A percentile compares a stretch with the other conserved stretches of the same genome.
These are phyloP conservation scores for Subacronicta megacephala DNA, from an alignment of 2,888 invertebrate species.

Conservation along the genomic window DNA sequence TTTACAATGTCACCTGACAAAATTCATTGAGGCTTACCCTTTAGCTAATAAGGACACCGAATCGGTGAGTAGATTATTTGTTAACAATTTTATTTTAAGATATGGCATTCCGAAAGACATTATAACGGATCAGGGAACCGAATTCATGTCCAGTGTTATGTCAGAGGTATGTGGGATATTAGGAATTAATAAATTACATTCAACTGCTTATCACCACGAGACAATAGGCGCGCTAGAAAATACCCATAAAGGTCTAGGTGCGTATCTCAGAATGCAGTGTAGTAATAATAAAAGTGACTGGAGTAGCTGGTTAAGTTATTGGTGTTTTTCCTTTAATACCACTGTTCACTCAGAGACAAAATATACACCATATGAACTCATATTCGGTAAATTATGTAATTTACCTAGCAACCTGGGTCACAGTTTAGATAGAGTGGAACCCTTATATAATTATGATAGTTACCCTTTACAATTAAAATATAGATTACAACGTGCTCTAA, in stretches of 20 bases:
- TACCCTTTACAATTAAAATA: constrained; percentile 24
- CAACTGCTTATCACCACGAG: too few species aligned
- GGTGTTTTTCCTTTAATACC: neutral
- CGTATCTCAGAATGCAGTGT: too few species aligned
- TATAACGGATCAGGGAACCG: constrained; percentile 19
- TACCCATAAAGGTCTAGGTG: too few species aligned
- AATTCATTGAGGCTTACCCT: constrained; percentile 10
- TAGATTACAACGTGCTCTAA: constrained; percentile 16
- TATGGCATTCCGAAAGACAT: constrained; percentile 26
- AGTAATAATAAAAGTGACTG: constrained; percentile 4
- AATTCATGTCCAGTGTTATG: constrained; percentile 26
- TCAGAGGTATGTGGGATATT: too few species aligned
- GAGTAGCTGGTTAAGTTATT: constrained; percentile 9
- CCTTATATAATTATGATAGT: constrained; percentile 23
- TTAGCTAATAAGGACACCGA: constrained; percentile 6
- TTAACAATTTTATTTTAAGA: constrained; percentile 15
- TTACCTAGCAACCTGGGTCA: constrained; percentile 5
- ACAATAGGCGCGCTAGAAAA: too few species aligned
- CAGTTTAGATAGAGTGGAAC: neutral
- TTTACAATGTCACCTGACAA: constrained; percentile 9
- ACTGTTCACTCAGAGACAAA: too few species aligned
- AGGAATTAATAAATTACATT: too few species aligned
- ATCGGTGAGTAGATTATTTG: neutral
- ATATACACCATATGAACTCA: constrained; percentile 6
- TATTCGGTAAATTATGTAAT: constrained; percentile 20